Percentiles rank a stretch among this genome's conserved stretches.
Evolutionary conservation across 1,140 invertebrate species (phyloP).

Genomic region (Lordiphosa clarofinis): DNA sequence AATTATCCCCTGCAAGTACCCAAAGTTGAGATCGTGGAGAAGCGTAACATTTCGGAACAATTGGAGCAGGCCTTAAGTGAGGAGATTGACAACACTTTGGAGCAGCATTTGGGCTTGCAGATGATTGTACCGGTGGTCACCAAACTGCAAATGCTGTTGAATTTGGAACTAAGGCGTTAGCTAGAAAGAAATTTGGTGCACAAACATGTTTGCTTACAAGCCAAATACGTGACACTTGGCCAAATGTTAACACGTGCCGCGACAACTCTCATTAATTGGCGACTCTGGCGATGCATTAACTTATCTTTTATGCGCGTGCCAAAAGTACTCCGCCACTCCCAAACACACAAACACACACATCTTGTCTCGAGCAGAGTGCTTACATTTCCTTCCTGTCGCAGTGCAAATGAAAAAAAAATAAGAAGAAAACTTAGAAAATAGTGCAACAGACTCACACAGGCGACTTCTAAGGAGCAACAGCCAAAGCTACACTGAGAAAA

Average conservation of each 20-base stretch:
- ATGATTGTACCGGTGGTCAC: slow-evolving; percentile 60
- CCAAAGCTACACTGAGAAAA: slow-evolving; percentile 2
- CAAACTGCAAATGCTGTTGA: slow-evolving; percentile 50
- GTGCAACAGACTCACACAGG: slow-evolving; percentile 17
- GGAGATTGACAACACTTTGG: slow-evolving; percentile 40
- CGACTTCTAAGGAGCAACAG: slow-evolving; percentile 9
- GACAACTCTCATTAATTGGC: slow-evolving; percentile 58
- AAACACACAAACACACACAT: slow-evolving; percentile 1
- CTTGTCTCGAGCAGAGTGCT: slow-evolving; percentile 25
- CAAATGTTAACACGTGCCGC: slow-evolving; percentile 59
- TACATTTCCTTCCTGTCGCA: slow-evolving; percentile 59
- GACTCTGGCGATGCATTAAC: slow-evolving; percentile 47
- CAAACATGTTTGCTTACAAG: slow-evolving; percentile 42
- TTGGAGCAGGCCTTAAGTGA: slow-evolving; percentile 31
- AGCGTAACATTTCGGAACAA: slow-evolving; percentile 40
- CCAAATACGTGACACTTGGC: slow-evolving; percentile 58
- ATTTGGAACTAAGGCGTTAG: slow-evolving; percentile 21
- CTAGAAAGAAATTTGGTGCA: slow-evolving; percentile 28
- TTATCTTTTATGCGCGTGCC: slow-evolving; percentile 62
- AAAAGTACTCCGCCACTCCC: slow-evolving; percentile 24
- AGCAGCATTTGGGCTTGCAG: slow-evolving; percentile 52
- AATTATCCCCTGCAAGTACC: slow-evolving; percentile 47
- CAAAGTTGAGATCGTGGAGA: slow-evolving; percentile 44
- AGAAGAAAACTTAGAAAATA: slow-evolving; percentile 1
- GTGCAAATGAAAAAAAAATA: slow-evolving; percentile 44